Conservation (phyloP, 1,140 invertebrate genomes). For the Drosophila sproati region DNA sequence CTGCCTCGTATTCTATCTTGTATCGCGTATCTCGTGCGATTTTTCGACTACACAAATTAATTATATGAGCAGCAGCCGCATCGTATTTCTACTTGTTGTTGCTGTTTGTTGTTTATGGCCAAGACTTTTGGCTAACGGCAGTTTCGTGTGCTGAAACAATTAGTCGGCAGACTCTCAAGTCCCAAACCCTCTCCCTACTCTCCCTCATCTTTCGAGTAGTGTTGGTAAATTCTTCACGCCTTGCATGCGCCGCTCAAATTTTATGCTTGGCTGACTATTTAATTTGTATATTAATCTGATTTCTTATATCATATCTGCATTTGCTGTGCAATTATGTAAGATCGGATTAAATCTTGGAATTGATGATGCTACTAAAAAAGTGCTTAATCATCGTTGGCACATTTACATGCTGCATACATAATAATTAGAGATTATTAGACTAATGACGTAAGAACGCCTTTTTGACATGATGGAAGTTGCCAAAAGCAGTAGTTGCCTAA, state of each 20-base stretch:
- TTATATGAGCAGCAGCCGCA: slow-evolving; percentile 41
- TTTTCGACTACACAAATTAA: slow-evolving; percentile 59
- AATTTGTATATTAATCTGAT: slow-evolving; percentile 58
- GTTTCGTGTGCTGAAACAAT: slow-evolving; percentile 56
- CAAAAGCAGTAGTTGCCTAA: neutral
- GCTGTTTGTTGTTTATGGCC: slow-evolving; percentile 38
- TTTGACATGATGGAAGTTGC: neutral
- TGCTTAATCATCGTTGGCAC: neutral
- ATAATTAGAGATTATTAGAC: neutral
- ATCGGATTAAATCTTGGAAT: slow-evolving; percentile 6
- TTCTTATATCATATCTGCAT: slow-evolving; percentile 46
- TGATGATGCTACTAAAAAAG: neutral
- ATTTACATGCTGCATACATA: neutral
- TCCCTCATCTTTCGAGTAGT: neutral
- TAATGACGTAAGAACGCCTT: neutral
- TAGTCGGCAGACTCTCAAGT: slow-evolving; percentile 17
- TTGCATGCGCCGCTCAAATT: slow-evolving; percentile 53
- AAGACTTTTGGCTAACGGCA: slow-evolving; percentile 51
- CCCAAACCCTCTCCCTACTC: slow-evolving; percentile 2
- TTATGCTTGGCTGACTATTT: slow-evolving; percentile 53
- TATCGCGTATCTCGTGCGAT: slow-evolving; percentile 40
- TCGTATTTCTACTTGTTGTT: slow-evolving; percentile 24
- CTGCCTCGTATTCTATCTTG: slow-evolving; percentile 7
- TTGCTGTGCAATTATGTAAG: slow-evolving; percentile 32
- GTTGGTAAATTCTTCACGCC: slow-evolving; percentile 20